These are phyloP conservation scores for Drosophila azteca DNA, from an alignment of 1,140 invertebrate species.

Conservation along the genomic window DNA sequence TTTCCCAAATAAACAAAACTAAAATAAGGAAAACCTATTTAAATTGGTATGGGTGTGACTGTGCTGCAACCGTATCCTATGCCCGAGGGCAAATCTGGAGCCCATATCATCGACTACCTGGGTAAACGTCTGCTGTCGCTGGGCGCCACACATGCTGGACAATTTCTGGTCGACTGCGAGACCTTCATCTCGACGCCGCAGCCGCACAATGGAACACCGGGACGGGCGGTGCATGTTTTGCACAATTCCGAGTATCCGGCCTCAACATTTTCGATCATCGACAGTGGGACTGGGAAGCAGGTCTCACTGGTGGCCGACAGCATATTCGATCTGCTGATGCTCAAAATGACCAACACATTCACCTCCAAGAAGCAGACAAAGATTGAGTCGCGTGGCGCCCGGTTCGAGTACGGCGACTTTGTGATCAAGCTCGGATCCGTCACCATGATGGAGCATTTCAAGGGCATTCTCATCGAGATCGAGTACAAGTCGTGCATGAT, in stretches of 20 bases:
- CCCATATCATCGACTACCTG: slow-evolving; percentile 93
- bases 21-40: not conserved
- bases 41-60: slow-evolving; percentile 69
- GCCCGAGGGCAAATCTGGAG: slow-evolving; percentile 93
- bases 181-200: slow-evolving; percentile 93
- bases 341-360: slow-evolving; percentile 94
- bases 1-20: not conserved
- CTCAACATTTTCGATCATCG: slow-evolving; percentile 95
- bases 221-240: slow-evolving; percentile 93
- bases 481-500: slow-evolving; percentile 96
- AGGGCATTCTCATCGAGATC: slow-evolving; percentile 96
- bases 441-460: slow-evolving; percentile 96
- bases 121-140: slow-evolving; percentile 93
- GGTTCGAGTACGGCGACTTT: slow-evolving; percentile 97
- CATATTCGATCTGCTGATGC: slow-evolving; percentile 95
- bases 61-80: slow-evolving; percentile 92
- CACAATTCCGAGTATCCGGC: slow-evolving; percentile 98
- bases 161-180: slow-evolving; percentile 97
- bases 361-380: slow-evolving; percentile 94
- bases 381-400: slow-evolving; percentile 95
- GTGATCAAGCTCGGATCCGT: slow-evolving; percentile 96
- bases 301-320: slow-evolving; percentile 95
- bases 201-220: slow-evolving; percentile 85
- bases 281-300: slow-evolving; percentile 91
- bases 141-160: slow-evolving; percentile 93